Percentiles rank a stretch among this genome's conserved stretches.
Evolutionary conservation across 1,140 invertebrate genomes (phyloP).

Genomic region (Leptinotarsa texana): DNA sequence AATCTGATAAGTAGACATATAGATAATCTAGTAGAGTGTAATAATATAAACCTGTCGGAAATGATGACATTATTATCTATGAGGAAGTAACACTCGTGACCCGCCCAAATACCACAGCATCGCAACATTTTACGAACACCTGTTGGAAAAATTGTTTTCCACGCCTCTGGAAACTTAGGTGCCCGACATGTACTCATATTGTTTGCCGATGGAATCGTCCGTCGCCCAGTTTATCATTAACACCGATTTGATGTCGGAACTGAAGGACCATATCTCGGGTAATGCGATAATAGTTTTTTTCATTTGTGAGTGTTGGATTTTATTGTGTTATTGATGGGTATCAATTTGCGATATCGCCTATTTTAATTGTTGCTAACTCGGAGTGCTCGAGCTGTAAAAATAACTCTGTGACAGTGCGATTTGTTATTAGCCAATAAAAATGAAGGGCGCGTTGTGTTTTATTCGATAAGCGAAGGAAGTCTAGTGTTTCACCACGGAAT

Average conservation of each 20-base stretch:
- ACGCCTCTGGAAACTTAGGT: no score
- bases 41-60: no score
- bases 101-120: no score
- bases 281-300: background rate
- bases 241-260: constrained; percentile 4
- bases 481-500: no score
- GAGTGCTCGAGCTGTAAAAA: background rate
- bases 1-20: no score
- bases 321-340: constrained; percentile 1
- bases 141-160: no score
- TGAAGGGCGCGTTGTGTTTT: background rate
- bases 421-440: constrained; percentile 1
- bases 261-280: background rate
- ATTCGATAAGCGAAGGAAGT: background rate
- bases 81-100: no score
- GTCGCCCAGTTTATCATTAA: background rate
- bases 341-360: background rate
- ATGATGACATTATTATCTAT: no score
- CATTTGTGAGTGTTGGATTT: background rate
- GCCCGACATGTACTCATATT: no score
- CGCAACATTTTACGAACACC: no score
- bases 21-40: no score
- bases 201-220: background rate
- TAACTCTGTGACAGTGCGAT: background rate
- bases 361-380: background rate